Evolutionary conservation across 2,797 vertebrate species (phyloP).

Genomic region (Eulemur coronatus): DNA sequence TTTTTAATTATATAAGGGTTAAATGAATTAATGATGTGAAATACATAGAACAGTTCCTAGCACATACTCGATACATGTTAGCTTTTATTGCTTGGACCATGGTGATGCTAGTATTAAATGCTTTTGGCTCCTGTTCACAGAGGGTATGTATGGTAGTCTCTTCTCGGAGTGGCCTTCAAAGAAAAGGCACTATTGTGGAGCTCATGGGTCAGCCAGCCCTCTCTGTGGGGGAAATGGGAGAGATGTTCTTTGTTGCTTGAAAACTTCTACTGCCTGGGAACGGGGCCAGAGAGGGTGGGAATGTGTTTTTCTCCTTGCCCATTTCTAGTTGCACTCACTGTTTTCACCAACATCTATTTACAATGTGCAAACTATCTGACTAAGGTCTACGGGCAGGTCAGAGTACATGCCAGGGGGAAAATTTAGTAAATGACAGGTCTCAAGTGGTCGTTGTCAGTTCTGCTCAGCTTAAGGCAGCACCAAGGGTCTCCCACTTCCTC

Average conservation of each 20-base stretch:
- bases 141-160: not conserved
- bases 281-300: not conserved
- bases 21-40: not conserved
- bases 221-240: not conserved
- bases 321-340: not conserved
- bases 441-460: not conserved
- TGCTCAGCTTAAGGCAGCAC: not conserved
- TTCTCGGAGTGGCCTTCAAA: not conserved
- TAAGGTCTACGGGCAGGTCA: not conserved
- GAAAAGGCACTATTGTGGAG: not conserved
- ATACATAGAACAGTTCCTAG: not conserved
- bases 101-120: not conserved
- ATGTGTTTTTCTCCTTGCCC: not conserved
- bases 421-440: not conserved
- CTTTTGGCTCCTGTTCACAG: not conserved
- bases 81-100: accelerated
- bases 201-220: not conserved
- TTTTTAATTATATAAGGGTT: not conserved
- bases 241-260: not conserved
- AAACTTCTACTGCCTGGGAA: not conserved
- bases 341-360: not conserved
- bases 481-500: accelerated
- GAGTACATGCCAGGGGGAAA: not conserved
- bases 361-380: not conserved
- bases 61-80: not conserved